phyloP scores from a whole-genome alignment of 2,113 vertebrate species.

The Osmerus mordax region DNA sequence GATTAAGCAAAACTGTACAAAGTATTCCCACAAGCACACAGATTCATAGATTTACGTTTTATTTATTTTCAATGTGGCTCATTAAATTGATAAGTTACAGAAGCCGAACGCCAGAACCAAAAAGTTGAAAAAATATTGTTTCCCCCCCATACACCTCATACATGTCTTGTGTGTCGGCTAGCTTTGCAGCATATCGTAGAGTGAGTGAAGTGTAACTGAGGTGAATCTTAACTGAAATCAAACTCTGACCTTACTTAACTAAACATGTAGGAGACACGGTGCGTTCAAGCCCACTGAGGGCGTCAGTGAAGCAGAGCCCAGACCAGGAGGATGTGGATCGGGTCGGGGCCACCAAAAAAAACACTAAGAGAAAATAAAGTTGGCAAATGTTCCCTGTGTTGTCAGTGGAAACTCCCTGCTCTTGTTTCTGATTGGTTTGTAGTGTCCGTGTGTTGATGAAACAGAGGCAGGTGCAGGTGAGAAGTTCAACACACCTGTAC shows the following conservation, averaged over 20 bases:
- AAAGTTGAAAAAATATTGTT: constrained; percentile 68
- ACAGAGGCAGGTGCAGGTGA: not conserved
- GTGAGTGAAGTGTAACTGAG: constrained; percentile 14
- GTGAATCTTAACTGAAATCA: not conserved
- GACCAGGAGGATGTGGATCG: too few relatives aligned
- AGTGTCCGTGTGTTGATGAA: too few relatives aligned
- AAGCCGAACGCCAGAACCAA: constrained; percentile 58
- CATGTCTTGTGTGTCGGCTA: constrained; percentile 53
- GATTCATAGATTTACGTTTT: constrained; percentile 52
- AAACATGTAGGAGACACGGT: too few relatives aligned
- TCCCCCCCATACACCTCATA: constrained; percentile 18
- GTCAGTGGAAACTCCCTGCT: too few relatives aligned
- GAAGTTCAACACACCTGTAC: not conserved
- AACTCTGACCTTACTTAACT: not conserved
- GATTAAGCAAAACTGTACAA: not conserved
- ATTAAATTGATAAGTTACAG: constrained; percentile 71
- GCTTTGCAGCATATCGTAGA: constrained; percentile 66
- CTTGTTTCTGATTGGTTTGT: too few relatives aligned
- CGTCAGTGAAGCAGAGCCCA: too few relatives aligned
- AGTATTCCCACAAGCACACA: constrained; percentile 54
- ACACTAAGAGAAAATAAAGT: too few relatives aligned
- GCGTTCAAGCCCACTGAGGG: too few relatives aligned
- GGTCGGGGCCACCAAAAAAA: too few relatives aligned
- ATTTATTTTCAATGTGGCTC: constrained; percentile 61
- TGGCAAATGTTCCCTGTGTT: too few relatives aligned